Evolutionary conservation across 2,888 invertebrate genomes (phyloP), one percentile per base, ranked within the genome.

Genomic region (Dasysyrphus tricinctus): DNA sequence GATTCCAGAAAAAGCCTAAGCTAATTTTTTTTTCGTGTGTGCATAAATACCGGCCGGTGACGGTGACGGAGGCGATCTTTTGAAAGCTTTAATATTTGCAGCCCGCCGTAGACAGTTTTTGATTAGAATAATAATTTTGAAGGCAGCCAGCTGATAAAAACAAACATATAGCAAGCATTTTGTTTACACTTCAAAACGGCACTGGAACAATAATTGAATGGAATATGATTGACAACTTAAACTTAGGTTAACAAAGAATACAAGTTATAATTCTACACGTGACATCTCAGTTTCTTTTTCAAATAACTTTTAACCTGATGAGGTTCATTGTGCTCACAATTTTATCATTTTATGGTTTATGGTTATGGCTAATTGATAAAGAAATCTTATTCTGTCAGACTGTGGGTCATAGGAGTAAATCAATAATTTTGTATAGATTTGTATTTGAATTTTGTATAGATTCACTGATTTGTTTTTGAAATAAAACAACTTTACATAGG

Each of bases 1-100:
- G 42, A 69, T 19, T 79, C 70, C 69, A 75, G 42, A 16, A 61
- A 69, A 42, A 63, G 42, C 4, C 7, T 34, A 49, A 67, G 49
- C 47, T 49, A 29, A 8, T 32, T n/a, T 34, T 12, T 65, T 42
- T 65, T 32, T 16, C 49, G 3, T 29, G 24, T 24, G 44, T 34
- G 67, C 49, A 49, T 14, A 67, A 67, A 34, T 37, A 34, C 47
- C 65, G 47, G 47, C 32, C 65, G 32, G 24, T 29, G 24, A 24
- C 32, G 42, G 49, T 19, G 37, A 63, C 9, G 34, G 11, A 37
- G 14, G 19, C 24, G 49, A 67, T 49, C 49, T 4, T 14, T 8
- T 49, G 3, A 67, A 67, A 67, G 67, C 67, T 67, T 37, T 49
- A 14, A 16, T 29, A 3, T n/a, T 47, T 1, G n/a, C 6, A 32